Conservation (phyloP, 2,888 invertebrate species). For the Chaetogeoica ovagalla region DNA sequence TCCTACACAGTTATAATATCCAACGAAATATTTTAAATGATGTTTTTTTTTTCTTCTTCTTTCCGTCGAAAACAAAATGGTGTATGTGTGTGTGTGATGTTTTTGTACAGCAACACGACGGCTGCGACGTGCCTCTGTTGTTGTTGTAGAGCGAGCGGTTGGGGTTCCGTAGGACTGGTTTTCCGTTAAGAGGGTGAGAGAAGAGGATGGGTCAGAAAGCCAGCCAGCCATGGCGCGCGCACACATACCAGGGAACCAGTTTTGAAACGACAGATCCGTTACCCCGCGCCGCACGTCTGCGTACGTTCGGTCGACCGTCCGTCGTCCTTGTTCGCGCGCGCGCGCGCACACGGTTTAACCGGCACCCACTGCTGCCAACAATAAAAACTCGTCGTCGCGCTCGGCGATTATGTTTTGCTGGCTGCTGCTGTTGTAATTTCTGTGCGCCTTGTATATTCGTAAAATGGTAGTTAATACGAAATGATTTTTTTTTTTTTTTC, state of each 20-base stretch:
- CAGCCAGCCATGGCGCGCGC: constrained; percentile 48
- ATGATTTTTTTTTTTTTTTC: constrained; percentile 12
- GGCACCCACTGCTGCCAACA: constrained; percentile 51
- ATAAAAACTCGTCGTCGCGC: constrained; percentile 17
- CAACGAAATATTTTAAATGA: background rate
- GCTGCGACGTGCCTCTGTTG: background rate
- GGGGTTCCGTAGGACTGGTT: constrained; percentile 49
- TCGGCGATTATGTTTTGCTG: background rate
- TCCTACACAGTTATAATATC: too few relatives aligned
- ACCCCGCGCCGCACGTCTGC: constrained; percentile 2
- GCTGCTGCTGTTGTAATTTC: too few relatives aligned
- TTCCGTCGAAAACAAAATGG: constrained; percentile 24
- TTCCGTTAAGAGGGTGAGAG: constrained; percentile 53
- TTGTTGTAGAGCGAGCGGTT: constrained; percentile 27
- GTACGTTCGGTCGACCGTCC: background rate
- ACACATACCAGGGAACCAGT: constrained; percentile 53
- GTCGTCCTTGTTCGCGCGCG: too few relatives aligned
- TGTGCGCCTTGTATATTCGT: background rate
- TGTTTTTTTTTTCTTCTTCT: constrained; percentile 9
- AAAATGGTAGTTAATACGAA: background rate
- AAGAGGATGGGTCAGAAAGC: constrained; percentile 53
- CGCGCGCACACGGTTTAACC: constrained; percentile 41
- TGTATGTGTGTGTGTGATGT: background rate
- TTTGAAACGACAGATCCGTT: constrained; percentile 35
- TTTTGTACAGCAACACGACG: background rate